Evolutionary conservation across 2,113 vertebrate genomes (phyloP).

Genomic region (Odobenus rosmarus): DNA sequence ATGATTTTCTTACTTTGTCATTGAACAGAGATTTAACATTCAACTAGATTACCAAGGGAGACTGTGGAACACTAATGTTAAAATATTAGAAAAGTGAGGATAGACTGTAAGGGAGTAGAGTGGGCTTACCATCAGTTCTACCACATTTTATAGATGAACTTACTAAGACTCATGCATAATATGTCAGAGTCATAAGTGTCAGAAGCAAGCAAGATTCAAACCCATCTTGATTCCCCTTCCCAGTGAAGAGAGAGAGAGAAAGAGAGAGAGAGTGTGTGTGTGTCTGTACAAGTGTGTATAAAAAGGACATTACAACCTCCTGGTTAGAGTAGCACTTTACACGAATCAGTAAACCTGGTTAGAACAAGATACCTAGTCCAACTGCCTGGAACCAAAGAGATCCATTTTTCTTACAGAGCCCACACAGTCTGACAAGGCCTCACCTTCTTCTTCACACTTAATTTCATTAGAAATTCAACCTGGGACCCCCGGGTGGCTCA

Average conservation of each 20-base stretch:
- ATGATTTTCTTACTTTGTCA: too few relatives aligned
- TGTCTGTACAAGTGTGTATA: neutral
- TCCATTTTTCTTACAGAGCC: neutral
- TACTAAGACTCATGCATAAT: neutral
- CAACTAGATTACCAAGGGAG: neutral
- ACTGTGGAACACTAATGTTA: neutral
- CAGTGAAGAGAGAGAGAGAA: neutral
- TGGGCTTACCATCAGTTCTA: neutral
- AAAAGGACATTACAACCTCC: neutral
- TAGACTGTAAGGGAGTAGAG: neutral
- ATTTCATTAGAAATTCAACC: neutral
- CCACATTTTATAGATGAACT: neutral
- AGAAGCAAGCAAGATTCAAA: neutral
- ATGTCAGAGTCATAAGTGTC: neutral
- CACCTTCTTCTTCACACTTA: neutral
- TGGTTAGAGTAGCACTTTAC: neutral
- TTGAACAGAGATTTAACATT: too few relatives aligned
- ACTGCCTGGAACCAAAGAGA: neutral
- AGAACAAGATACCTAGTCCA: neutral
- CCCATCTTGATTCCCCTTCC: neutral
- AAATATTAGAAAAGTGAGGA: neutral
- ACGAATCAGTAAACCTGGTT: neutral
- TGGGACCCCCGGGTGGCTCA: neutral
- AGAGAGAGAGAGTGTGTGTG: neutral
- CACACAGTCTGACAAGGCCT: neutral